Conservation (phyloP, 2,113 vertebrate genomes). For the Gopherus evgoodei region DNA sequence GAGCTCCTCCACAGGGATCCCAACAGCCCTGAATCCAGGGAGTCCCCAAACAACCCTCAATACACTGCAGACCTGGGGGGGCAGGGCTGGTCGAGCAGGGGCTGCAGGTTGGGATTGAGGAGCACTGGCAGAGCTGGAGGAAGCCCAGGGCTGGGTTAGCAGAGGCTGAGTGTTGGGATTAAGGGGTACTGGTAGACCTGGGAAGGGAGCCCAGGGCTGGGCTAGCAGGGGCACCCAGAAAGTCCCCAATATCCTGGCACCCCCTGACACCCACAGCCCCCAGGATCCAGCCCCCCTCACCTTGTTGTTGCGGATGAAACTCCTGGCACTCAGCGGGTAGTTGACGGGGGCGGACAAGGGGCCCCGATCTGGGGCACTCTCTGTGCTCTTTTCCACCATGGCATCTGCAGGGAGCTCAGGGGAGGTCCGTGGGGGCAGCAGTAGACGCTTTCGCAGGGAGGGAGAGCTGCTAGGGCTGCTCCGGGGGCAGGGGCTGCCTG, state of each 20-base stretch:
- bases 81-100: not conserved
- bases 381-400: conserved; percentile 77
- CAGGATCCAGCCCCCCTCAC: conserved; percentile 54
- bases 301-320: conserved; percentile 92
- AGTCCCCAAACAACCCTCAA: too few species aligned
- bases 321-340: conserved; percentile 84
- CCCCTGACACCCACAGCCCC: not conserved
- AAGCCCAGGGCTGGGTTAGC: too few species aligned
- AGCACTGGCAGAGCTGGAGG: too few species aligned
- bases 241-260: too few species aligned
- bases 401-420: conserved; percentile 71
- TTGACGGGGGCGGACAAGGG: conserved; percentile 72
- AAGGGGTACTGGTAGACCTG: not conserved
- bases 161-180: not conserved
- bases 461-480: conserved; percentile 92
- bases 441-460: conserved; percentile 85
- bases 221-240: too few species aligned
- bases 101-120: not conserved
- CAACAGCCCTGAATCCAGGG: too few species aligned
- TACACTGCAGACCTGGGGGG: too few species aligned
- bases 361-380: conserved; percentile 77
- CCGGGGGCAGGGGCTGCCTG: conserved; percentile 90
- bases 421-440: conserved; percentile 70
- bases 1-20: too few species aligned
- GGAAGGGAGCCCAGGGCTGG: too few species aligned